Base-by-base conservation (phyloP, 2,888 invertebrate genomes). In the Hypomecis punctinalis region DNA sequence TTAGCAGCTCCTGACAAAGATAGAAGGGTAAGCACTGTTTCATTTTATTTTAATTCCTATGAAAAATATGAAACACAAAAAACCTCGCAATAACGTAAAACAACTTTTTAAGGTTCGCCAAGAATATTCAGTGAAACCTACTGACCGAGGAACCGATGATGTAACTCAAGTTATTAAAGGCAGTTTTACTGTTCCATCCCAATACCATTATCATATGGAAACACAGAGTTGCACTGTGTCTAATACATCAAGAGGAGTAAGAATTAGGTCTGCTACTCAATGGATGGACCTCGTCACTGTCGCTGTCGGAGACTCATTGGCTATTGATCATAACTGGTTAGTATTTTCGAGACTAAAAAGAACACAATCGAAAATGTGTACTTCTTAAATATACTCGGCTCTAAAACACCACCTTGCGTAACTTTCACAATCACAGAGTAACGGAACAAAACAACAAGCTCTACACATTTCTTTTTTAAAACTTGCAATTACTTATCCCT, bases 161-260 rank as follows among this genome's bases (percentile, higher is more conserved):
- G 79, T 89, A 5, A 88, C 86, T 8, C 88, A 94, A 52, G 91
- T 91, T 0, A 83, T 96, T 7, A 93, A 91, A 59, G 96, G 96
- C 0, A 88, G 77, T 4, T 94, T 93, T 65, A 79, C 88, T 8
- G 79, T 94, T 11, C 95, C 94, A 0, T 83, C 93, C 0, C 97
- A 97, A 79, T 97, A 96, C 81, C 97, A 97, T 84, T 96, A 94
- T 74, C 94, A 95, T 0, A 96, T 97, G 96, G 97, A 97, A 83
- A 94, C 95, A 0, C 96, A 96, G 72, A 92, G 93, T 40, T 95
- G 95, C 57, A 67, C 73, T 5, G 86, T 82, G 0, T 43, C 71
- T 0, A 80, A 81, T 37, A 82, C 82, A 0, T 77, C 82, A 0
- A 70, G 76, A 6, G 82, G 82, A 0, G 62, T 84, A 8, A 63